Conservation (phyloP, 1,140 invertebrate genomes). For the Octopus sinensis region DNA sequence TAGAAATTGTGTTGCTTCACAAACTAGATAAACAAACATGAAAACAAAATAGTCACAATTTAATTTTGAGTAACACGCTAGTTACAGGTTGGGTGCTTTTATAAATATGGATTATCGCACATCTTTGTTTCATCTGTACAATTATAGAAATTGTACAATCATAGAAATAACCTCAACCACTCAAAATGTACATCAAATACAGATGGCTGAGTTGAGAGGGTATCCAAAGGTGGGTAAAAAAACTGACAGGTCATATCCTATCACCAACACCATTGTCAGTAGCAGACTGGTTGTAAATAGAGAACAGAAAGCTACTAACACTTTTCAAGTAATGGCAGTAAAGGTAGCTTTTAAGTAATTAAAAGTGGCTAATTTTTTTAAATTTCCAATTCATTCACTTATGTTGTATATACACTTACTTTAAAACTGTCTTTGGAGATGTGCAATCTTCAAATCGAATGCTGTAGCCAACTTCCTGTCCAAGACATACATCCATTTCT, state of each 20-base stretch:
- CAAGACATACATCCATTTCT: conserved; percentile 96
- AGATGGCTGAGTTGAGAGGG: no score
- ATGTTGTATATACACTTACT: conserved; percentile 57
- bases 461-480: conserved; percentile 98
- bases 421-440: conserved; percentile 84
- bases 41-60: not conserved
- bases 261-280: no score
- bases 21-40: not conserved
- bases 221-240: no score
- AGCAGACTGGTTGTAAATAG: no score
- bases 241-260: no score
- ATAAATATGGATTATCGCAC: not conserved
- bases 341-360: no score
- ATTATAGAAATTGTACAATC: not conserved
- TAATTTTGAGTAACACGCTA: conserved; percentile 5
- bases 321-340: no score
- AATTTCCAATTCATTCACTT: no score
- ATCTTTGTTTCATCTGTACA: not conserved
- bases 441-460: conserved; percentile 99
- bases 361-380: no score
- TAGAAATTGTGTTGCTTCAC: not conserved
- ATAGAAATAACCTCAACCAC: not conserved
- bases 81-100: not conserved
- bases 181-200: no score
- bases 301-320: no score